A percentile compares a stretch with the other conserved stretches of the same genome.
Evolutionary conservation across 2,888 invertebrate species (phyloP).

Genomic region (Elysia crispata): DNA sequence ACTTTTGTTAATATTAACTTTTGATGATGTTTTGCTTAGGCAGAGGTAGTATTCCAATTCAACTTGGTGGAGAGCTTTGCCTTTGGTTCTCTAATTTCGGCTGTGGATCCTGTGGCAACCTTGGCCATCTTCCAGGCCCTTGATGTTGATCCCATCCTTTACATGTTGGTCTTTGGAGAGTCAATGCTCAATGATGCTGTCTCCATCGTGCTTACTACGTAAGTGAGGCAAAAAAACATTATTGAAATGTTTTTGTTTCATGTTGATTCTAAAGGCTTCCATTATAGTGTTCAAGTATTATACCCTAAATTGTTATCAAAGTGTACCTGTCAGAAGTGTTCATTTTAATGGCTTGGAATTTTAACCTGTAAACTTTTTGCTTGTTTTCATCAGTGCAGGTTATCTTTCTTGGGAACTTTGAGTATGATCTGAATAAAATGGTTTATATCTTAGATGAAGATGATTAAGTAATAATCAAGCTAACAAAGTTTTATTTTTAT

Average conservation of each 20-base stretch:
- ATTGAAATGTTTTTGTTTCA: not conserved
- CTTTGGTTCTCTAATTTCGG: slow-evolving; percentile 97
- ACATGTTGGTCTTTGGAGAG: slow-evolving; percentile 99
- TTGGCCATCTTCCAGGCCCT: slow-evolving; percentile 98
- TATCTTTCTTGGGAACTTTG: no score
- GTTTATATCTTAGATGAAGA: no score
- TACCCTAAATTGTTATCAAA: no score
- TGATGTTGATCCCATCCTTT: slow-evolving; percentile 96
- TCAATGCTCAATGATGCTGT: slow-evolving; percentile 98
- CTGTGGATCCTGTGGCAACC: slow-evolving; percentile 99
- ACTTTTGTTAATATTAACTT: no score
- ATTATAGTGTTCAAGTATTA: not conserved
- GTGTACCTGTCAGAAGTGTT: no score
- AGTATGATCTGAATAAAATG: no score
- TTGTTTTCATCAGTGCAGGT: no score
- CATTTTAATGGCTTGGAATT: no score
- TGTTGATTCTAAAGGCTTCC: not conserved
- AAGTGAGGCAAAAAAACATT: slow-evolving; percentile 66
- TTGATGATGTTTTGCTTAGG: slow-evolving; percentile 71
- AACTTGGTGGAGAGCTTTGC: slow-evolving; percentile 98
- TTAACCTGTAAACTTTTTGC: no score
- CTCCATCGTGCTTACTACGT: slow-evolving; percentile 96
- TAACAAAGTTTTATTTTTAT: not conserved
- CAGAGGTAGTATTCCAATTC: slow-evolving; percentile 87
- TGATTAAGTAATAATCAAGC: no score